Percentiles rank a stretch among this genome's conserved stretches.
phyloP scores from a whole-genome alignment of 1,140 invertebrate genomes.

The Leptonema lineaticorne region DNA sequence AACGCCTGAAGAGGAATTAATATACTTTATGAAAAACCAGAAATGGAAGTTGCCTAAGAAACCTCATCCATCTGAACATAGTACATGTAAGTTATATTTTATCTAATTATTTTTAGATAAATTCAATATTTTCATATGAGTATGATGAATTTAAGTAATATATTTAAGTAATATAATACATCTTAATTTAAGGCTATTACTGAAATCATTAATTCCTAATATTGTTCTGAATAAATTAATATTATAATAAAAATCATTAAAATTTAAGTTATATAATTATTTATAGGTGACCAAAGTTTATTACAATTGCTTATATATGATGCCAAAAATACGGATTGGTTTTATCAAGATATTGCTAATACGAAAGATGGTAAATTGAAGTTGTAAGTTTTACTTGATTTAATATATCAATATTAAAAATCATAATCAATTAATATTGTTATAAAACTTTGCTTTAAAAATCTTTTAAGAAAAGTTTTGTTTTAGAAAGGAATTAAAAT shows the following conservation, averaged over 20 bases:
- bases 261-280: neutral
- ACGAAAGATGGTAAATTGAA: slow-evolving; percentile 72
- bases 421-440: neutral
- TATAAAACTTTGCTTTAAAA: slow-evolving; percentile 2
- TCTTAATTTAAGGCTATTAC: too few relatives aligned
- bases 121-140: neutral
- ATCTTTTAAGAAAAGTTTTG: too few relatives aligned
- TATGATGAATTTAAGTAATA: too few relatives aligned
- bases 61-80: slow-evolving; percentile 59
- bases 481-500: slow-evolving; percentile 73
- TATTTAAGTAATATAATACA: too few relatives aligned
- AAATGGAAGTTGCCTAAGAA: slow-evolving; percentile 75
- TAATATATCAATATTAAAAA: neutral
- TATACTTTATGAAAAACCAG: slow-evolving; percentile 68
- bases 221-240: too few relatives aligned
- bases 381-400: slow-evolving; percentile 43
- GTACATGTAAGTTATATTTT: slow-evolving; percentile 35
- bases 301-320: slow-evolving; percentile 83
- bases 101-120: neutral
- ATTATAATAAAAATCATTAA: too few relatives aligned
- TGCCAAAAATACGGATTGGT: slow-evolving; percentile 82
- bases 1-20: slow-evolving; percentile 68
- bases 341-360: slow-evolving; percentile 69
- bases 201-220: too few relatives aligned
- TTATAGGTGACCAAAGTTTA: slow-evolving; percentile 78